Evolutionary conservation across 2,797 vertebrate species (phyloP).

Genomic region (Antrozous pallidus): DNA sequence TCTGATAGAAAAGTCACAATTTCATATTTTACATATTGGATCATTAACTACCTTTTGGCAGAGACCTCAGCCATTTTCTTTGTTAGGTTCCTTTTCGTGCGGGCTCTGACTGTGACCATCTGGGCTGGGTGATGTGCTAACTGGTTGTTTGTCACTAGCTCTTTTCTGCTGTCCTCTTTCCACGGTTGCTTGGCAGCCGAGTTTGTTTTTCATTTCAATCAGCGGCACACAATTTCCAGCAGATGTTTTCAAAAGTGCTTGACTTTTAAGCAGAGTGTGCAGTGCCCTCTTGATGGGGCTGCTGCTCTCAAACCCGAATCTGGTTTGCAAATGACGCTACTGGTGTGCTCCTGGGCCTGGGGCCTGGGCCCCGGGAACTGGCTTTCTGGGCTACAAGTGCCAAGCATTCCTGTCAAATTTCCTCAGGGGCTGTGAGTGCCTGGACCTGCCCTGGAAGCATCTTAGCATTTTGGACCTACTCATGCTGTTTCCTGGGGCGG

Average conservation of each 20-base stretch:
- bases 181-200: conserved; percentile 55
- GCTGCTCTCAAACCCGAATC: background rate
- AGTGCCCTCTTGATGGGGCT: conserved; percentile 18
- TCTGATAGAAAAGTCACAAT: background rate
- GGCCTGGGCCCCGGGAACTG: background rate
- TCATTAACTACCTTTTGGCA: conserved; percentile 6
- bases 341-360: background rate
- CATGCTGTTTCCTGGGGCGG: fast-evolving
- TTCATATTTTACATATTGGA: background rate
- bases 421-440: background rate
- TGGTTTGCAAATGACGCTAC: conserved; percentile 65
- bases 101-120: background rate
- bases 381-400: background rate
- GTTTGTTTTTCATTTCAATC: conserved; percentile 71
- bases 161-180: conserved; percentile 12
- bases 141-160: conserved; percentile 50
- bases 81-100: background rate
- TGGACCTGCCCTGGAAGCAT: background rate
- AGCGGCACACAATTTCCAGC: conserved; percentile 61
- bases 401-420: background rate
- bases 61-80: background rate
- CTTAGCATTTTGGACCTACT: background rate
- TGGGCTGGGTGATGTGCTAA: background rate
- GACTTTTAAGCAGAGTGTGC: conserved; percentile 68
- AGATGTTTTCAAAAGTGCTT: conserved; percentile 72